Evolutionary conservation across 2,888 invertebrate species (phyloP).

Genomic region (Leucophenga maculata): DNA sequence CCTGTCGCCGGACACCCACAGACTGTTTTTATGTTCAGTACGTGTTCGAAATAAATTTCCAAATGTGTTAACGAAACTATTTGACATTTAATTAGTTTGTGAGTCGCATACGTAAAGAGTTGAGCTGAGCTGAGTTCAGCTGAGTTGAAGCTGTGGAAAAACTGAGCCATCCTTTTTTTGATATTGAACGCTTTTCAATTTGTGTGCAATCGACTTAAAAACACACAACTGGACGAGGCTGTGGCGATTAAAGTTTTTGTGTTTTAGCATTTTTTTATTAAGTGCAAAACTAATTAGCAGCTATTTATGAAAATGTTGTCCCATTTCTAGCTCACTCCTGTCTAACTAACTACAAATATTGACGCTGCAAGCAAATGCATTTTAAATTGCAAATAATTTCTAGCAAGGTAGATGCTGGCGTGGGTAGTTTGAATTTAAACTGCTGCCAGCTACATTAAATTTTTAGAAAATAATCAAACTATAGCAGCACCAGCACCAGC

Average conservation of each 20-base stretch:
- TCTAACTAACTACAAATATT: constrained; percentile 9
- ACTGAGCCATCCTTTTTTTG: too few relatives aligned
- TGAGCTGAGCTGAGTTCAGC: neutral
- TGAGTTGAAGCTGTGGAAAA: neutral
- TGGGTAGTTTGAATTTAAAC: neutral
- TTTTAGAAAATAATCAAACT: neutral
- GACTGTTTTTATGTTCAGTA: constrained; percentile 58
- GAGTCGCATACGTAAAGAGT: constrained; percentile 66
- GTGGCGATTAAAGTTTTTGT: too few relatives aligned
- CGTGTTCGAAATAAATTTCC: constrained; percentile 69
- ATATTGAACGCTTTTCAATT: constrained; percentile 3
- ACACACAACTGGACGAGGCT: too few relatives aligned
- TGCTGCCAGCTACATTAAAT: neutral
- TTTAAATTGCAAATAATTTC: neutral
- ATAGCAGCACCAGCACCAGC: neutral
- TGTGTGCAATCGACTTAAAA: neutral
- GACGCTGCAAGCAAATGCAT: neutral
- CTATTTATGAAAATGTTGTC: constrained; percentile 6
- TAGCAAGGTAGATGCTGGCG: too few relatives aligned
- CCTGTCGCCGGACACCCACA: neutral
- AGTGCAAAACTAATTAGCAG: constrained; percentile 16
- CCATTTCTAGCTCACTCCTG: neutral
- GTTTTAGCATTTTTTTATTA: neutral
- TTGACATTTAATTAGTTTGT: constrained; percentile 70
- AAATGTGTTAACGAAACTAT: constrained; percentile 70